phyloP scores from a whole-genome alignment of 2,888 invertebrate genomes.

The Muscina levida region DNA sequence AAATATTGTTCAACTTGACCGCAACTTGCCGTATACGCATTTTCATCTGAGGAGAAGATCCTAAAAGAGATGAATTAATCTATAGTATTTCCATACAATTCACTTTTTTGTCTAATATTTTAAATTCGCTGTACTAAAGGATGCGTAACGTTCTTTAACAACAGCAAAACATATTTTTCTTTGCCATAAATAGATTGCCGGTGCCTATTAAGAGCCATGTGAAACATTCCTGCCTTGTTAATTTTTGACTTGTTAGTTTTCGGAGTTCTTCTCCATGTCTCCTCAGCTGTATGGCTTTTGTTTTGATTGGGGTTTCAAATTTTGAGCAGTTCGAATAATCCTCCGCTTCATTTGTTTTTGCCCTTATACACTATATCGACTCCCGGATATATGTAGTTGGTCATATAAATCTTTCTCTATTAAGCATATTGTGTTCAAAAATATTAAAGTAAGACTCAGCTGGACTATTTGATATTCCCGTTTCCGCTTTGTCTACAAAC shows the following conservation, averaged over 20 bases:
- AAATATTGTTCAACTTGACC: neutral
- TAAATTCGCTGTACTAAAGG: slow-evolving; percentile 11
- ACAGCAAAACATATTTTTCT: slow-evolving; percentile 1
- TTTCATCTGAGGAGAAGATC: neutral
- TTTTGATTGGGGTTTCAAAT: neutral
- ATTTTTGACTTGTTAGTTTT: neutral
- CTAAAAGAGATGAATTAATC: slow-evolving; percentile 4
- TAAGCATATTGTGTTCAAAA: slow-evolving; percentile 2
- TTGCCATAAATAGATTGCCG: neutral
- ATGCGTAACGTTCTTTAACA: neutral
- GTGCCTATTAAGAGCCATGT: neutral
- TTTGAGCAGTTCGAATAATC: neutral
- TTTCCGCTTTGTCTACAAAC: neutral
- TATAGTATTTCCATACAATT: slow-evolving; percentile 14
- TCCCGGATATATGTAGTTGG: neutral
- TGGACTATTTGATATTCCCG: neutral
- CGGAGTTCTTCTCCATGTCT: slow-evolving; percentile 30
- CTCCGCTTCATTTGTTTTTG: slow-evolving; percentile 23
- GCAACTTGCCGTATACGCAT: neutral
- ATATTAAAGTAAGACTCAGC: slow-evolving; percentile 11
- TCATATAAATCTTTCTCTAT: neutral
- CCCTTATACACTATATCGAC: slow-evolving; percentile 3
- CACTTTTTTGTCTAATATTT: neutral
- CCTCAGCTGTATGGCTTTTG: slow-evolving; percentile 4
- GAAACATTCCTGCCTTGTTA: neutral